Percentiles rank a stretch among this genome's conserved stretches.
These are phyloP conservation scores for Elegia similella DNA, from an alignment of 2,888 invertebrate genomes.

Conservation along the genomic window DNA sequence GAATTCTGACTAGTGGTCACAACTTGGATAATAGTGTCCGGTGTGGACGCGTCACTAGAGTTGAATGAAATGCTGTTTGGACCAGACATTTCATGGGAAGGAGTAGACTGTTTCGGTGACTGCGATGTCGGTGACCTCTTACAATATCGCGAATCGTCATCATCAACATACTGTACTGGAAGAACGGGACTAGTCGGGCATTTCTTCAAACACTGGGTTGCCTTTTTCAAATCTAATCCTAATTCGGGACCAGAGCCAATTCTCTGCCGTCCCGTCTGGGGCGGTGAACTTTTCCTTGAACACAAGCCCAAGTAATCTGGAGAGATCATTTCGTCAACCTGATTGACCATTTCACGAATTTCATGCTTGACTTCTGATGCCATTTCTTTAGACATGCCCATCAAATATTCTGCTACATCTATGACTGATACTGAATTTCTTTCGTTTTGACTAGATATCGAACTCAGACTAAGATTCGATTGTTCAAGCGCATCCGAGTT, in stretches of 20 bases:
- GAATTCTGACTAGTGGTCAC: conserved; percentile 63
- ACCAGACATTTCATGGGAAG: conserved; percentile 69
- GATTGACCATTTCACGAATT: conserved; percentile 87
- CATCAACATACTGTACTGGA: conserved; percentile 52
- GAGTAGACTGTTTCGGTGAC: conserved; percentile 71
- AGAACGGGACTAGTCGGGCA: conserved; percentile 75
- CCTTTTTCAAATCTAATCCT: conserved; percentile 60
- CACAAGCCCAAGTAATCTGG: conserved; percentile 63
- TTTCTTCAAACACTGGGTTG: conserved; percentile 56
- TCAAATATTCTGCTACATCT: conserved; percentile 89
- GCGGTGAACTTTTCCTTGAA: conserved; percentile 72
- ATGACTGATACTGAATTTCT: conserved; percentile 87
- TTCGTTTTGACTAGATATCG: conserved; percentile 82
- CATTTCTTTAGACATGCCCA: conserved; percentile 90
- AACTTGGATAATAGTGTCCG: conserved; percentile 77
- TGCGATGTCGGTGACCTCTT: conserved; percentile 50
- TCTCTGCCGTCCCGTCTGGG: conserved; percentile 63
- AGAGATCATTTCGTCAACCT: conserved; percentile 86
- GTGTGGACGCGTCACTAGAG: conserved; percentile 78
- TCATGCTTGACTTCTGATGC: conserved; percentile 90
- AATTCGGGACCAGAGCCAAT: conserved; percentile 71
- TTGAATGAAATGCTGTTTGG: conserved; percentile 75
- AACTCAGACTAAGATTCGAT: conserved; percentile 70
- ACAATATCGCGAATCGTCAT: conserved; percentile 52
- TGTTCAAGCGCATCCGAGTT: conserved; percentile 84